These are phyloP conservation scores for Cheilosia pagana DNA, from an alignment of 2,888 invertebrate genomes.

Conservation along the genomic window DNA sequence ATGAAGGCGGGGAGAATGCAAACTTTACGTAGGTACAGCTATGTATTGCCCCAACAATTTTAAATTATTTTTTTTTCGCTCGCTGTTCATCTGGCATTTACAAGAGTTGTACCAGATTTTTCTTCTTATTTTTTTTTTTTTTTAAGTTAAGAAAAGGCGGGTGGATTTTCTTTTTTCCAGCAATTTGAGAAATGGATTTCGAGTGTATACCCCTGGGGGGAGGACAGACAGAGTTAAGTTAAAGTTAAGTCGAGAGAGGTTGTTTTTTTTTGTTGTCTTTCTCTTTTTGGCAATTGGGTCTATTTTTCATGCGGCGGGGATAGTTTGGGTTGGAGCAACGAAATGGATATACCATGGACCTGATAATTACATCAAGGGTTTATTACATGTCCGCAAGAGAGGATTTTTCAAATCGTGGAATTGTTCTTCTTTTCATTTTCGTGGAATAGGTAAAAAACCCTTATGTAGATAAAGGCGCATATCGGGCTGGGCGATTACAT, in stretches of 20 bases:
- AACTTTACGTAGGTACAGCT: slow-evolving; percentile 5
- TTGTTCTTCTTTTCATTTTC: not conserved
- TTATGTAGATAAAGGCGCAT: not conserved
- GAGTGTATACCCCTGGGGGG: slow-evolving; percentile 3
- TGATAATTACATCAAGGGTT: slow-evolving; percentile 58
- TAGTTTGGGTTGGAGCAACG: slow-evolving; percentile 14
- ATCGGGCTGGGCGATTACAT: slow-evolving; percentile 8
- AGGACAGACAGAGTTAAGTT: slow-evolving; percentile 24
- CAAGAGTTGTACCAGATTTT: slow-evolving; percentile 30
- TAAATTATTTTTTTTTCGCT: not conserved
- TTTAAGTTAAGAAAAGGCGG: slow-evolving; percentile 1
- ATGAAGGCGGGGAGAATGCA: slow-evolving; percentile 1
- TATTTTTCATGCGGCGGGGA: not conserved
- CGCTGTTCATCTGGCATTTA: slow-evolving; percentile 36
- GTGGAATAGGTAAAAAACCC: not conserved
- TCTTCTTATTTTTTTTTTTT: slow-evolving; percentile 8
- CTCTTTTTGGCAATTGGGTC: slow-evolving; percentile 27
- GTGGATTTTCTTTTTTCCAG: slow-evolving; percentile 13
- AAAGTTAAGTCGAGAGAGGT: slow-evolving; percentile 1
- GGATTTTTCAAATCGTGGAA: not conserved
- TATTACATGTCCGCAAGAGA: slow-evolving; percentile 43
- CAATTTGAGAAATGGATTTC: slow-evolving; percentile 30
- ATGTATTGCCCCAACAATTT: slow-evolving; percentile 22
- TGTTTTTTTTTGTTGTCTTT: slow-evolving; percentile 8
- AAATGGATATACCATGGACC: slow-evolving; percentile 36